Conservation (phyloP, 1,140 invertebrate genomes). For the Solen grandis region DNA sequence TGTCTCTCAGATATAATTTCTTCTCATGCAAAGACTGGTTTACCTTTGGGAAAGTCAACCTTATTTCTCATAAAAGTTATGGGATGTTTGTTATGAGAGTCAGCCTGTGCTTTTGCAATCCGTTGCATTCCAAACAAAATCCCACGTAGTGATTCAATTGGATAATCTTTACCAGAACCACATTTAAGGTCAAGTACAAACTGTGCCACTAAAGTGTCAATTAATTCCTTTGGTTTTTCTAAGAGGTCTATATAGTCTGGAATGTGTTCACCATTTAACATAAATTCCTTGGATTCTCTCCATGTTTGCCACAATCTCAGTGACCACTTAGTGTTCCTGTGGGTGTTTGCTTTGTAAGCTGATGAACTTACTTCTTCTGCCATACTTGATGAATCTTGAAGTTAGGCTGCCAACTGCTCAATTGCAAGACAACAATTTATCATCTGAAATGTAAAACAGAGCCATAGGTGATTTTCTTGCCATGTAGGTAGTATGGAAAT, state of each 20-base stretch:
- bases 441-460: no score
- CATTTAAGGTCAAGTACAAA: conserved; percentile 11
- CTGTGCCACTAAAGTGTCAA: not conserved
- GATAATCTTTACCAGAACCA: conserved; percentile 2
- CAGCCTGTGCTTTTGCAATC: conserved; percentile 1
- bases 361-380: no score
- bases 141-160: not conserved
- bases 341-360: no score
- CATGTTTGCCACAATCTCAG: no score
- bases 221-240: not conserved
- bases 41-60: not conserved
- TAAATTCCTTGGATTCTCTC: no score
- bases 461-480: no score
- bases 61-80: conserved; percentile 7
- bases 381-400: no score
- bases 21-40: conserved; percentile 3
- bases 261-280: no score
- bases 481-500: no score
- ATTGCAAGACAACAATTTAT: no score
- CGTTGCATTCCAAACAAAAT: conserved; percentile 26
- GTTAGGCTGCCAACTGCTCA: no score
- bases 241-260: conserved; percentile 5
- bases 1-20: not conserved
- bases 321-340: no score
- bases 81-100: not conserved